Percentiles rank a stretch among this genome's conserved stretches.
These are phyloP conservation scores for Nebria brevicollis DNA, from an alignment of 2,888 invertebrate species.

Conservation along the genomic window DNA sequence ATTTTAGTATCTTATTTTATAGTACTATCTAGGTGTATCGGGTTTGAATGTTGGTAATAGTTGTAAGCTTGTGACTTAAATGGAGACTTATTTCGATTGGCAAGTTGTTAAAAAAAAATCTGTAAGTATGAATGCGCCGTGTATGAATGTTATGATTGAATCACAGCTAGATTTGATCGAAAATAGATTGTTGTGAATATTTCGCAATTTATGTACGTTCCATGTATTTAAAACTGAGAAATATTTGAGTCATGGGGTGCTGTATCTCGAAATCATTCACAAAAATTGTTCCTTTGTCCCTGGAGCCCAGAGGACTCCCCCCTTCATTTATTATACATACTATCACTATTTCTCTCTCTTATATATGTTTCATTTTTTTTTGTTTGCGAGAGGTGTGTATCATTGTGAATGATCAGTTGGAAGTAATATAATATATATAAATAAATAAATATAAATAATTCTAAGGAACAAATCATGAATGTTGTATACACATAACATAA, in stretches of 20 bases:
- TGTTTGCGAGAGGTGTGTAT: conserved; percentile 33
- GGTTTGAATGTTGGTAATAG: too few species aligned
- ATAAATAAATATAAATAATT: conserved; percentile 35
- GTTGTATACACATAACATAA: conserved; percentile 47
- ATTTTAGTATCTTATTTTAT: too few species aligned
- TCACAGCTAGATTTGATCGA: neutral
- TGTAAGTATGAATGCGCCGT: neutral
- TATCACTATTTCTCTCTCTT: conserved; percentile 17
- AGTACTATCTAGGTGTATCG: too few species aligned
- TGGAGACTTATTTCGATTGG: too few species aligned
- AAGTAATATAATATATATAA: conserved; percentile 44
- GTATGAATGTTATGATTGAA: conserved; percentile 3
- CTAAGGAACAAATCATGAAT: conserved; percentile 48
- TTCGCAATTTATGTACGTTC: neutral
- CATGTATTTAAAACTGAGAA: neutral
- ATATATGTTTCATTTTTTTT: neutral
- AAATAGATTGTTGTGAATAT: neutral
- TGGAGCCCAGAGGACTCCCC: neutral
- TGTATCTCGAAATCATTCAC: neutral
- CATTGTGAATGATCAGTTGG: conserved; percentile 45
- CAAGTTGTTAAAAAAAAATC: neutral
- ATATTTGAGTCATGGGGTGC: neutral
- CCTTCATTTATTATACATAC: neutral
- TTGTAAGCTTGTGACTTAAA: too few species aligned
- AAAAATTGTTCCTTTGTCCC: neutral